Conservation (phyloP, 2,113 vertebrate genomes). For the Ochotona princeps region DNA sequence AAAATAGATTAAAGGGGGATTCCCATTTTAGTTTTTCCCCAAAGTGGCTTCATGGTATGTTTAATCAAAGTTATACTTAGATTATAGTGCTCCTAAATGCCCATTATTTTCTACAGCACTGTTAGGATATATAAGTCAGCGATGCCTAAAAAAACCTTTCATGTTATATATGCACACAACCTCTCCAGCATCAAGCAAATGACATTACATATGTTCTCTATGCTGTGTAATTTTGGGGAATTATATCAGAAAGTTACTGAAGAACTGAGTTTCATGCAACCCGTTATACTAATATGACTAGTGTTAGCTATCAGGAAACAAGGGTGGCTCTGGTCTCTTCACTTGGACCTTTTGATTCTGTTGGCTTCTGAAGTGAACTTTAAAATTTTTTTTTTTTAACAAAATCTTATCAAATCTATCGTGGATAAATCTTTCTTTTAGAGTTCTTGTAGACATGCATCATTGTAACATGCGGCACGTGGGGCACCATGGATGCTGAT, state of each 20-base stretch:
- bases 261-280: background rate
- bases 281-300: conserved; percentile 15
- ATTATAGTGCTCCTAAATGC: background rate
- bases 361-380: conserved; percentile 1
- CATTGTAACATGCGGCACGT: background rate
- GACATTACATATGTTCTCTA: background rate
- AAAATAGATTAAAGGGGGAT: conserved; percentile 26
- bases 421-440: background rate
- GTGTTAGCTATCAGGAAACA: background rate
- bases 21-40: background rate
- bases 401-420: conserved; percentile 22
- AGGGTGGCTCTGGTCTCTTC: background rate
- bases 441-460: background rate
- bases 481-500: background rate
- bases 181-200: conserved; percentile 4
- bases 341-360: background rate
- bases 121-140: conserved; percentile 20
- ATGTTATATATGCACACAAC: background rate
- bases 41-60: background rate
- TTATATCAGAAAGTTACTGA: background rate
- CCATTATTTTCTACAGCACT: conserved; percentile 30
- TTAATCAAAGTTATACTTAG: conserved; percentile 14
- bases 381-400: conserved; percentile 29
- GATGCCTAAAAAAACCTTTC: conserved; percentile 35
- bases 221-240: background rate